Percentiles rank a stretch among this genome's conserved stretches.
These are phyloP conservation scores for Phenganax subtilis DNA, from an alignment of 92 coral and sea anemone genomes.

Conservation along the genomic window DNA sequence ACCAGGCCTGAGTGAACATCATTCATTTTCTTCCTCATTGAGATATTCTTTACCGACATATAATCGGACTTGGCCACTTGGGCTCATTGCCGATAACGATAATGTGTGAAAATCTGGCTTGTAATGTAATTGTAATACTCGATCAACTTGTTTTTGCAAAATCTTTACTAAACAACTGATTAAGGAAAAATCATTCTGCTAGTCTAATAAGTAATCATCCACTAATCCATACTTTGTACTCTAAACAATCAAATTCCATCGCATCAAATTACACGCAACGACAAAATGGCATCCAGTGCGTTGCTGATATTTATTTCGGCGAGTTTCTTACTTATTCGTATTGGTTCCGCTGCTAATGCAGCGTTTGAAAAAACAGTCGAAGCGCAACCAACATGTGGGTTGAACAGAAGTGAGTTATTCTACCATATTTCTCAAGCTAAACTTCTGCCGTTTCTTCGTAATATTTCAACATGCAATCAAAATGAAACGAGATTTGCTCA, in stretches of 20 bases:
- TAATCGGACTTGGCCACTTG: too few relatives aligned
- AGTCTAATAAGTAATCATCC: neutral
- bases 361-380: conserved; percentile 54
- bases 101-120: too few relatives aligned
- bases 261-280: conserved; percentile 26
- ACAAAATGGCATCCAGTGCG: conserved; percentile 32
- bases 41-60: too few relatives aligned
- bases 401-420: conserved; percentile 49
- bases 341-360: conserved; percentile 58
- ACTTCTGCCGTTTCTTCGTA: conserved; percentile 35
- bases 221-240: conserved; percentile 1
- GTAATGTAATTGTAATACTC: too few relatives aligned
- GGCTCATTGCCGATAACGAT: too few relatives aligned
- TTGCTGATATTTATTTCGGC: conserved; percentile 37
- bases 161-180: too few relatives aligned
- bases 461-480: conserved; percentile 51
- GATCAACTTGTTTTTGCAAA: too few relatives aligned
- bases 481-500: conserved; percentile 51
- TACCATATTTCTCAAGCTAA: conserved; percentile 45
- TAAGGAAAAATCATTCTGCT: too few relatives aligned
- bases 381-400: conserved; percentile 78
- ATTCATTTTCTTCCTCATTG: too few relatives aligned
- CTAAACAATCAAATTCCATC: conserved; percentile 12
- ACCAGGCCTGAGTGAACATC: too few relatives aligned
- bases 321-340: conserved; percentile 12